phyloP scores from a whole-genome alignment of 2,113 vertebrate species.

The Eulacestoma nigropectus region DNA sequence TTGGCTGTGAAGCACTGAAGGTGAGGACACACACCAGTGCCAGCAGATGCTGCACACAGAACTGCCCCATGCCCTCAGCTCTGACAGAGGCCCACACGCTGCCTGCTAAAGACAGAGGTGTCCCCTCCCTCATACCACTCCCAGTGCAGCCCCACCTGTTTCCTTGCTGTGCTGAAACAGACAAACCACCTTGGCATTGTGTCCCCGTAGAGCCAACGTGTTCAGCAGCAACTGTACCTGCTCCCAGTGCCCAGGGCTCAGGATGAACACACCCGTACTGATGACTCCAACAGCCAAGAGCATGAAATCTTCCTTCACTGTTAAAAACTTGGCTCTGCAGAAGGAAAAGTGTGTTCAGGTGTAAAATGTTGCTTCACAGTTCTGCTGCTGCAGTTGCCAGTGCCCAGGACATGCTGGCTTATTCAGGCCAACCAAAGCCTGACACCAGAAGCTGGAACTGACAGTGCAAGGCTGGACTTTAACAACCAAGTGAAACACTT shows the following conservation, averaged over 20 bases:
- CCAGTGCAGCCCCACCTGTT: not conserved
- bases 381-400: not conserved
- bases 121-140: not conserved
- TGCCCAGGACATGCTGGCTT: rapidly evolving
- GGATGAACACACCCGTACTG: slow-evolving; percentile 82
- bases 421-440: not conserved
- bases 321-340: slow-evolving; percentile 83
- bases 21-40: not conserved
- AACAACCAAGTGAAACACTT: not conserved
- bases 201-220: rapidly evolving
- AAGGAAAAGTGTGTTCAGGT: not conserved
- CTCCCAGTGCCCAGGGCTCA: slow-evolving; percentile 71
- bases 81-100: not conserved
- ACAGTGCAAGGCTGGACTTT: not conserved
- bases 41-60: not conserved
- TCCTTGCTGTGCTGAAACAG: not conserved
- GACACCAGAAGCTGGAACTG: not conserved
- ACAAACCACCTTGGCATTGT: not conserved
- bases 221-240: slow-evolving; percentile 70
- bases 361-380: not conserved
- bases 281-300: slow-evolving; percentile 87
- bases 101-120: not conserved
- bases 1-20: not conserved
- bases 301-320: slow-evolving; percentile 92
- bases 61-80: not conserved